A percentile compares a stretch with the other conserved stretches of the same genome.
Evolutionary conservation across 1,140 invertebrate genomes (phyloP).

Genomic region (Elysia chlorotica): DNA sequence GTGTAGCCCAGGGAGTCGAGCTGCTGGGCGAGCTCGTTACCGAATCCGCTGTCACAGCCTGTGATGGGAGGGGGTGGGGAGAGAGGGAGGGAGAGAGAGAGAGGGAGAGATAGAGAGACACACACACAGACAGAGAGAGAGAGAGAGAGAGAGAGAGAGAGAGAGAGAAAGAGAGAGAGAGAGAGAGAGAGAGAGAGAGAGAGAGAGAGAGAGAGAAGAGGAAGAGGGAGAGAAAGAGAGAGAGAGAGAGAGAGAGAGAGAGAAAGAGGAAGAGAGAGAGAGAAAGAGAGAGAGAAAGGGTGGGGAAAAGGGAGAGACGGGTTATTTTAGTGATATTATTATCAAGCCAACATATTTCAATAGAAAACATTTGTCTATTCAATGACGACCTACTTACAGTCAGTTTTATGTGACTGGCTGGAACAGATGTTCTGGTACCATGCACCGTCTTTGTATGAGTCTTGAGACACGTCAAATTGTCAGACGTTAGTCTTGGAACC

Average conservation of each 20-base stretch:
- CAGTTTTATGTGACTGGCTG: too few species aligned
- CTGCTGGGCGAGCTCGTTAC: slow-evolving; percentile 55
- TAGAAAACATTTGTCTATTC: too few species aligned
- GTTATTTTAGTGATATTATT: too few species aligned
- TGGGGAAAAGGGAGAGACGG: too few species aligned
- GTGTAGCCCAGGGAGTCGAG: slow-evolving; percentile 60
- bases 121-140: neutral
- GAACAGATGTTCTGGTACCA: too few species aligned
- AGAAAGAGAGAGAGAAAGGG: neutral
- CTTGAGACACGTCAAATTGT: too few species aligned
- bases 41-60: slow-evolving; percentile 58
- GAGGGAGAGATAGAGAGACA: neutral
- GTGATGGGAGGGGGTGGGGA: neutral
- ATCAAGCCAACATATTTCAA: too few species aligned
- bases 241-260: neutral
- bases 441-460: too few species aligned
- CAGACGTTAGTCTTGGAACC: too few species aligned
- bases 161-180: neutral
- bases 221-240: neutral
- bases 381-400: too few species aligned
- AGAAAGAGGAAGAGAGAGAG: neutral
- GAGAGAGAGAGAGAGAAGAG: neutral
- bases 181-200: neutral
- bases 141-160: neutral
- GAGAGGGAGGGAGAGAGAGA: slow-evolving; percentile 6